Base-by-base conservation (phyloP, 2,888 invertebrate species). In the Lapara coniferarum region DNA sequence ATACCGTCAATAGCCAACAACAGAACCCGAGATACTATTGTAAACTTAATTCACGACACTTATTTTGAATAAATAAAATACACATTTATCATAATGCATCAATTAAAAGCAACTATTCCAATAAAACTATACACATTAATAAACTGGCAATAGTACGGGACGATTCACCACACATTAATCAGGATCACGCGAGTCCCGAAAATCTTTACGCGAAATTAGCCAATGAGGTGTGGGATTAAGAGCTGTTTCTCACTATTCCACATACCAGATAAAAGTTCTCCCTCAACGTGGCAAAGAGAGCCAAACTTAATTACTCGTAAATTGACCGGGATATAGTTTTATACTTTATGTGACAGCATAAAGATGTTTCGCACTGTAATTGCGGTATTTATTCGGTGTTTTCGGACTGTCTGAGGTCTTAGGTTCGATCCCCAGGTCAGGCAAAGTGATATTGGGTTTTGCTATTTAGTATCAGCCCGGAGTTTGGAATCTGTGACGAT, bases 221-320 rank as follows among this genome's bases (percentile, higher is more conserved):
- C 86, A 90, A 89, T 89, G 82, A 83, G 84, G 89, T 85, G 82
- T 81, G 84, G 87, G 87, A 90, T 88, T 84, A 86, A 82, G 83
- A 81, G 82, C 85, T 79, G 87, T 87, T 86, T 85, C 81, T 81
- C 83, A 83, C 85, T 85, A 86, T 86, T 86, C 85, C 84, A 87
- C 83, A 87, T 82, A 81, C 82, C 85, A 86, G 92, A 93, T 93
- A 92, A 93, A 93, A 93, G 84, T 91, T 89, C 88, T 87, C 92
- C 91, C 89, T 83, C 82, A 76, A 74, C 67, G 80, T 81, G 86
- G 78, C 87, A 89, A 90, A 91, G 92, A 93, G 93, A 93, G 93
- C 91, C 90, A 88, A 88, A 81, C 90, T 93, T 93, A 93, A 93
- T 93, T 93, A 93, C 92, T 90, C 93, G 92, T 93, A 91, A 93